Percentiles rank a stretch among this genome's conserved stretches.
phyloP scores from a whole-genome alignment of 1,140 invertebrate species.

The Laupala kohalensis region DNA sequence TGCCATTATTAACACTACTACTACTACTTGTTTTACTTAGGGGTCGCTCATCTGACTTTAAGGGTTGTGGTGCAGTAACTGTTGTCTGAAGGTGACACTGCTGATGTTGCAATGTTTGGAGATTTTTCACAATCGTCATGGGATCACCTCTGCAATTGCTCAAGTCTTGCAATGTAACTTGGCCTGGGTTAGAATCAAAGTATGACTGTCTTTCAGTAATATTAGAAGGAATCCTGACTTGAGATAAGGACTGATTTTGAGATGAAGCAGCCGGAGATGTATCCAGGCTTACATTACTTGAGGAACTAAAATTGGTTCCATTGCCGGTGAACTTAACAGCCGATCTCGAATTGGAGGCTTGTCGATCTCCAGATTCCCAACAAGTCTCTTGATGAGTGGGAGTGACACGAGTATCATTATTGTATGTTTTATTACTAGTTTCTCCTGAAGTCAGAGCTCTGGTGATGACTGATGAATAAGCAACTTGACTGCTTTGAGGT shows the following conservation, averaged over 20 bases:
- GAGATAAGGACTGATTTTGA: slow-evolving; percentile 6
- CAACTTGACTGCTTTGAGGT: slow-evolving; percentile 43
- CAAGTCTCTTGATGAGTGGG: slow-evolving; percentile 10
- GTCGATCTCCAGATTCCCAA: slow-evolving; percentile 7
- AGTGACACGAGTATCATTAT: slow-evolving; percentile 24
- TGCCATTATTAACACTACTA: background rate
- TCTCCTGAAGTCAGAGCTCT: slow-evolving; percentile 37
- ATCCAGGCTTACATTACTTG: slow-evolving; percentile 4
- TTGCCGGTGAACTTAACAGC: background rate
- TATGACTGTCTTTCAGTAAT: slow-evolving; percentile 33
- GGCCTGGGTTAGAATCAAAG: slow-evolving; percentile 34
- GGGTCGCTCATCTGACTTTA: background rate
- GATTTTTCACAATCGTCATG: slow-evolving; percentile 59
- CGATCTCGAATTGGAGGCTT: background rate
- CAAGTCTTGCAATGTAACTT: slow-evolving; percentile 50
- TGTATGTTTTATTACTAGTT: background rate
- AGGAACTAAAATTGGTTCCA: background rate
- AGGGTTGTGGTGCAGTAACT: background rate
- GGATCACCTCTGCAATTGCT: slow-evolving; percentile 56
- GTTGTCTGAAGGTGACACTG: slow-evolving; percentile 32
- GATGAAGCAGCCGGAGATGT: background rate
- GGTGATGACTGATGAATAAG: slow-evolving; percentile 57
- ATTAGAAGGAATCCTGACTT: slow-evolving; percentile 15
- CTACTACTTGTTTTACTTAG: slow-evolving; percentile 1
- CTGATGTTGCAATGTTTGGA: slow-evolving; percentile 46